These are phyloP conservation scores for Caenorhabditis remanei DNA, from an alignment of 1,140 invertebrate genomes.

Conservation along the genomic window DNA sequence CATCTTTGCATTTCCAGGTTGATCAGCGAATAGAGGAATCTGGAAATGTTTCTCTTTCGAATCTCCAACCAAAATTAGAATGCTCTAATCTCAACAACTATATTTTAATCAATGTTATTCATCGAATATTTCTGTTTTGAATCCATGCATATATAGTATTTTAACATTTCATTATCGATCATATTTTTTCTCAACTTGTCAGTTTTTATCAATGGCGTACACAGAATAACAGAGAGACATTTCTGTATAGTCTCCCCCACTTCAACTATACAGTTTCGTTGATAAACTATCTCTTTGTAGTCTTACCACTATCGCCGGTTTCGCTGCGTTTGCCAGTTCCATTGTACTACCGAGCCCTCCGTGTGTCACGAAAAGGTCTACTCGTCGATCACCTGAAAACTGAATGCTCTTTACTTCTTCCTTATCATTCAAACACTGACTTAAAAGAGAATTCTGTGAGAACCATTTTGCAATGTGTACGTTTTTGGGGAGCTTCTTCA, in stretches of 20 bases:
- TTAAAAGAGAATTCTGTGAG: conserved; percentile 9
- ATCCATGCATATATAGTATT: too few relatives aligned
- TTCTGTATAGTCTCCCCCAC: too few relatives aligned
- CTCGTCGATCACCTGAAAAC: conserved; percentile 64
- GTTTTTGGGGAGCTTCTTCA: neutral
- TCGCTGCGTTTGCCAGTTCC: conserved; percentile 67
- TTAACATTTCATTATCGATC: too few relatives aligned
- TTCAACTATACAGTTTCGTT: neutral
- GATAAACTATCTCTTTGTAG: too few relatives aligned
- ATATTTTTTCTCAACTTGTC: too few relatives aligned
- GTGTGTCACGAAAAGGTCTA: conserved; percentile 70
- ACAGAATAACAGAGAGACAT: too few relatives aligned
- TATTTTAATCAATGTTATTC: too few relatives aligned
- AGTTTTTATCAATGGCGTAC: too few relatives aligned
- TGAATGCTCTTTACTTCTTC: neutral
- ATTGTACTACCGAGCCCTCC: conserved; percentile 69
- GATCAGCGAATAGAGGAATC: conserved; percentile 73
- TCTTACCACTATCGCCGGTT: conserved; percentile 68
- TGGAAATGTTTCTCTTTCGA: conserved; percentile 1
- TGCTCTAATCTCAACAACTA: too few relatives aligned
- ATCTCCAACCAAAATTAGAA: too few relatives aligned
- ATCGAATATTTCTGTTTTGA: too few relatives aligned
- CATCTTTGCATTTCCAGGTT: conserved; percentile 66
- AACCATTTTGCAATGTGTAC: conserved; percentile 7
- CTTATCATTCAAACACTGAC: neutral